Conservation (phyloP, 2,888 invertebrate genomes). For the Microctonus hyperodae region DNA sequence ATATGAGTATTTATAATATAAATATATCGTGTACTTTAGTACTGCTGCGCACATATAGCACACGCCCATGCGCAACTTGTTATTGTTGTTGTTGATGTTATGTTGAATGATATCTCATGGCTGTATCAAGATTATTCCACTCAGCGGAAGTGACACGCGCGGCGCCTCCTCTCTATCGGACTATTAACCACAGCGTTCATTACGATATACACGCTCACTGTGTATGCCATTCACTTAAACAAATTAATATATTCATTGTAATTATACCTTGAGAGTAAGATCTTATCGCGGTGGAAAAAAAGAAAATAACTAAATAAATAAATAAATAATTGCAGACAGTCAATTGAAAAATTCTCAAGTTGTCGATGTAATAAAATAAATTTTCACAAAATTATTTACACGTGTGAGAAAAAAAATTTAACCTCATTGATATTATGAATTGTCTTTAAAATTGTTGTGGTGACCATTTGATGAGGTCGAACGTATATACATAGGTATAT, state of each 20-base stretch:
- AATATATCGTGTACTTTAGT: too few species aligned
- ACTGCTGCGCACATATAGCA: background rate
- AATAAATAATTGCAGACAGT: too few species aligned
- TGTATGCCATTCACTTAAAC: background rate
- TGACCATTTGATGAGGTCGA: conserved; percentile 9
- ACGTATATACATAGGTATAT: background rate
- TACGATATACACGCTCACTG: background rate
- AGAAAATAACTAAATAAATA: too few species aligned
- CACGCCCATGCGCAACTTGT: conserved; percentile 3
- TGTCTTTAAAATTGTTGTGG: conserved; percentile 8
- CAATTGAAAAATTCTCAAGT: too few species aligned
- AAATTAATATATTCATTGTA: background rate
- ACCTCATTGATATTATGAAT: background rate
- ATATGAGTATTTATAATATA: background rate
- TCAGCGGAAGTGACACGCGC: background rate
- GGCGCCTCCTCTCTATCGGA: background rate
- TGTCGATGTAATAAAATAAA: background rate
- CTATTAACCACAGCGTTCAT: background rate
- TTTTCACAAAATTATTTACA: background rate
- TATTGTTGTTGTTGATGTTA: background rate
- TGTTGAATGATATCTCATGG: background rate
- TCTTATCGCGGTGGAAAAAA: background rate
- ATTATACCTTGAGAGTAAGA: background rate
- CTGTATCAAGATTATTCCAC: background rate
- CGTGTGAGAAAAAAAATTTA: background rate